Percentiles rank a stretch among this genome's conserved stretches.
Conservation (phyloP, 92 coral and sea anemone species). For the Paragorgia papillata region DNA sequence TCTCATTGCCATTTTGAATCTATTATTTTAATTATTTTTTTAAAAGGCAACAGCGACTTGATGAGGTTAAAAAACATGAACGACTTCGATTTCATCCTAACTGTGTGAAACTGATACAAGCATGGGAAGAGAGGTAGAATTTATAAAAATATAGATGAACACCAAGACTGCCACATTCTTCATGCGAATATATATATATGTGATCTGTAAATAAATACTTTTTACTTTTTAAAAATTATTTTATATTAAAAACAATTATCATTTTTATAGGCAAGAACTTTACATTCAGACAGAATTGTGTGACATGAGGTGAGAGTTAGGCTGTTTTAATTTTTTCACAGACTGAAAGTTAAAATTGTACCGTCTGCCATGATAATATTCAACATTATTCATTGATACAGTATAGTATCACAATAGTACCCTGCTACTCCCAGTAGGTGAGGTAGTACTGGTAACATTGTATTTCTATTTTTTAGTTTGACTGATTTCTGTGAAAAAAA, state of each 20-base stretch:
- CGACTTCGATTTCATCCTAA: constrained; percentile 73
- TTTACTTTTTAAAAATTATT: too few species aligned
- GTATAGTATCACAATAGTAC: too few species aligned
- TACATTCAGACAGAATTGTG: constrained; percentile 97
- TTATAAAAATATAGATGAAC: not conserved
- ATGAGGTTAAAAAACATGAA: constrained; percentile 96
- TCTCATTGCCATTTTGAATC: too few species aligned
- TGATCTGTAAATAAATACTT: too few species aligned
- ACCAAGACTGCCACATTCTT: not conserved
- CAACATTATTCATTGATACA: too few species aligned
- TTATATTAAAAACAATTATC: too few species aligned
- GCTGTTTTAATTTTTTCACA: too few species aligned
- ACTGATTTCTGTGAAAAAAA: constrained; percentile 79
- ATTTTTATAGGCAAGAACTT: constrained; percentile 76
- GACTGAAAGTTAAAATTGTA: too few species aligned
- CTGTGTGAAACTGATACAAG: constrained; percentile 89
- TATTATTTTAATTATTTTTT: not conserved
- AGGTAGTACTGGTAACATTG: too few species aligned
- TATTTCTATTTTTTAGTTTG: constrained; percentile 72
- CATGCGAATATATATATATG: too few species aligned
- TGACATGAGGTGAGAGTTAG: constrained; percentile 70
- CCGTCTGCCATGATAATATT: too few species aligned
- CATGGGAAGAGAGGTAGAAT: constrained; percentile 94
- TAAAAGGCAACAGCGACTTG: constrained; percentile 81
- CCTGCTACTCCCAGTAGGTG: too few species aligned